These are phyloP conservation scores for Pachycephus smyrnensis DNA, from an alignment of 2,888 invertebrate genomes.

Conservation along the genomic window DNA sequence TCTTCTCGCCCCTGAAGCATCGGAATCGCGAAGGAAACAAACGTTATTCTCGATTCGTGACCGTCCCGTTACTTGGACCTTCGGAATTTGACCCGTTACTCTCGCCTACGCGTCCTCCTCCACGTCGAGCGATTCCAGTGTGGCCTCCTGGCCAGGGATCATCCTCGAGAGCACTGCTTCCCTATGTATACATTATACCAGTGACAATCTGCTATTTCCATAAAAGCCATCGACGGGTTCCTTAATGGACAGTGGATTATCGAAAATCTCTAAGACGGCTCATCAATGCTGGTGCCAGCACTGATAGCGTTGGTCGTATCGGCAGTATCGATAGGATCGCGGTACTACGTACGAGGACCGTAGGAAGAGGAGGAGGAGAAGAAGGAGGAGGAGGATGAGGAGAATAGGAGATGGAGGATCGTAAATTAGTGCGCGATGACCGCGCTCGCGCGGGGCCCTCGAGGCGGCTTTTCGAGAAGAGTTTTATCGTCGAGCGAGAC, in stretches of 20 bases:
- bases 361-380: background rate
- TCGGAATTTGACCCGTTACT: constrained; percentile 33
- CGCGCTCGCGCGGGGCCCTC: constrained; percentile 36
- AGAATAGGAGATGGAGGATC: constrained; percentile 37
- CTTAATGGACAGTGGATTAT: background rate
- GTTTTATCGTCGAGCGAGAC: constrained; percentile 61
- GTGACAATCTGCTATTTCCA: background rate
- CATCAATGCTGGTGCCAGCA: background rate
- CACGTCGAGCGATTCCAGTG: background rate
- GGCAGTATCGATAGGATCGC: constrained; percentile 17
- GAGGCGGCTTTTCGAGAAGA: constrained; percentile 33
- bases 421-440: constrained; percentile 54
- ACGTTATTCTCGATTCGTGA: constrained; percentile 21
- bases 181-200: background rate
- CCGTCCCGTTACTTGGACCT: constrained; percentile 34
- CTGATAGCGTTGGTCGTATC: background rate
- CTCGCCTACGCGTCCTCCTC: background rate
- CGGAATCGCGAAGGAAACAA: background rate
- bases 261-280: background rate
- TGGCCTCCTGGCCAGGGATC: background rate
- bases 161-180: background rate
- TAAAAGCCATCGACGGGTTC: background rate
- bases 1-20: background rate
- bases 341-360: constrained; percentile 3
- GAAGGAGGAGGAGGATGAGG: background rate